Evolutionary conservation across 1,140 invertebrate genomes (phyloP).

Genomic region (Brachionus manjavacas): DNA sequence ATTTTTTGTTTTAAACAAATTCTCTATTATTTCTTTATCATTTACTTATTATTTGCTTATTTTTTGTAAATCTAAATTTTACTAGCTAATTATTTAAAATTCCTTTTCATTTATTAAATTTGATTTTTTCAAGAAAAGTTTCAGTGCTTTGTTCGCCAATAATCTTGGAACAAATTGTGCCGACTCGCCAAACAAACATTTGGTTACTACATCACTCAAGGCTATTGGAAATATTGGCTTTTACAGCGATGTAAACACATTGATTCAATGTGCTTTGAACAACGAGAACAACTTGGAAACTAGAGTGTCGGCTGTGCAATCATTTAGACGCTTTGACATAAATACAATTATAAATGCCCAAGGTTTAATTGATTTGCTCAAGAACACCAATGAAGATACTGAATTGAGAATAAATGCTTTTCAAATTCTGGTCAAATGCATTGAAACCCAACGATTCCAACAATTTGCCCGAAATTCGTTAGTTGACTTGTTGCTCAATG

Average conservation of each 20-base stretch:
- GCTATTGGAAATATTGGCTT: slow-evolving; percentile 37
- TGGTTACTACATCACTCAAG: slow-evolving; percentile 15
- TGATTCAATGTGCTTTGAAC: slow-evolving; percentile 18
- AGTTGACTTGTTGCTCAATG: neutral
- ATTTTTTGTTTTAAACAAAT: neutral
- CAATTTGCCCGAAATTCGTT: neutral
- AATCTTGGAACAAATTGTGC: slow-evolving; percentile 21
- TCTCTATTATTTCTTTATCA: neutral
- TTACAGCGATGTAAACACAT: neutral
- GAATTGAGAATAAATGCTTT: slow-evolving; percentile 42
- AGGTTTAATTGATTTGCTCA: slow-evolving; percentile 9
- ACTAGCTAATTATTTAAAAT: too few species aligned
- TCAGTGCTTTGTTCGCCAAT: neutral
- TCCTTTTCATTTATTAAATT: neutral
- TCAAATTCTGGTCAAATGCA: slow-evolving; percentile 4
- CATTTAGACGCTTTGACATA: slow-evolving; percentile 13
- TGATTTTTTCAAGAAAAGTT: neutral
- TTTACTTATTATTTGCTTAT: neutral
- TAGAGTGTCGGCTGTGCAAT: slow-evolving; percentile 18
- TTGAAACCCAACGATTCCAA: slow-evolving; percentile 27
- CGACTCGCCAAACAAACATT: neutral
- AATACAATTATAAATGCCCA: neutral
- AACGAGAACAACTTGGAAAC: neutral
- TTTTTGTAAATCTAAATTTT: neutral
- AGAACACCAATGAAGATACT: slow-evolving; percentile 24